These are phyloP conservation scores for Macrotrachela quadricornifera DNA, from an alignment of 1,140 invertebrate genomes.

Conservation along the genomic window DNA sequence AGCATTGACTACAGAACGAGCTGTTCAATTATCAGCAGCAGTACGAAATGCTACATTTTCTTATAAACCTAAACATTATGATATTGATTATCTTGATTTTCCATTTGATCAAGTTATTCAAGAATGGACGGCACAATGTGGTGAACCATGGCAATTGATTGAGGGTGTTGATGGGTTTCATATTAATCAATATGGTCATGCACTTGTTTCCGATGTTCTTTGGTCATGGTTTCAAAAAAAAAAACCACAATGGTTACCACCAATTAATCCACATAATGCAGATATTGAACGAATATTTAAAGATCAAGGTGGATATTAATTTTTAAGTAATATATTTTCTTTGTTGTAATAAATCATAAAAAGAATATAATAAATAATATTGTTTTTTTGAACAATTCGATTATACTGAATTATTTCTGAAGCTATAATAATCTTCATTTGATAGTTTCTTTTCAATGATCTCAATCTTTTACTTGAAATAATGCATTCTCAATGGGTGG, in stretches of 20 bases:
- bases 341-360: too few species aligned
- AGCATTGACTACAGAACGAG: constrained; percentile 14
- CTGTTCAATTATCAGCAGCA: constrained; percentile 21
- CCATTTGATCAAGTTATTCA: constrained; percentile 27
- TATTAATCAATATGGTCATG: constrained; percentile 19
- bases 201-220: constrained; percentile 20
- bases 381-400: too few species aligned
- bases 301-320: constrained; percentile 17
- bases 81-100: constrained; percentile 28
- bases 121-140: constrained; percentile 23
- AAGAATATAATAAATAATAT: too few species aligned
- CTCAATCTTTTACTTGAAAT: too few species aligned
- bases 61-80: constrained; percentile 23
- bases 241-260: constrained; percentile 19
- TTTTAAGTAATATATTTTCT: not conserved
- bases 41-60: constrained; percentile 21
- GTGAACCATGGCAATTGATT: constrained; percentile 26
- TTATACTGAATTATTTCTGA: too few species aligned
- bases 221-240: constrained; percentile 24
- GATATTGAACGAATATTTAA: constrained; percentile 17
- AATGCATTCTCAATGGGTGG: too few species aligned
- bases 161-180: constrained; percentile 36
- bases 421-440: too few species aligned
- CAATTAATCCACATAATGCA: constrained; percentile 20
- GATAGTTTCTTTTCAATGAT: too few species aligned